These are phyloP conservation scores for Melieria crassipennis DNA, from an alignment of 2,888 invertebrate species.

Conservation along the genomic window DNA sequence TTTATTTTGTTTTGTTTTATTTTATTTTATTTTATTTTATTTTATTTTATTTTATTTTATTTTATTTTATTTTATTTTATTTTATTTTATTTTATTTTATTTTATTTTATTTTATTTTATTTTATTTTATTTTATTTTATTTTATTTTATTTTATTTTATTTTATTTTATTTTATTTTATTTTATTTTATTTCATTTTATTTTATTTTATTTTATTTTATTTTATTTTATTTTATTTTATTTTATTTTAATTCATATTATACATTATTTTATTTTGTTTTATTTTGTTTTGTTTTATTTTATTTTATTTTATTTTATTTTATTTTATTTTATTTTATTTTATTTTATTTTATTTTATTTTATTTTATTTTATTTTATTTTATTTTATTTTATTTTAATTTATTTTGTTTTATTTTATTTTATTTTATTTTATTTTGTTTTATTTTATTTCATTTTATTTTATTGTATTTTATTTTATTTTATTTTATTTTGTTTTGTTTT, in stretches of 20 bases:
- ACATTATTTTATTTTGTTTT: not conserved
- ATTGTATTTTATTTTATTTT: not conserved
- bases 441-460: not conserved
- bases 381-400: not conserved
- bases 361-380: not conserved
- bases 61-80: not conserved
- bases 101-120: too few relatives aligned
- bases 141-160: not conserved
- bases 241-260: too few relatives aligned
- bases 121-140: not conserved
- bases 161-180: not conserved
- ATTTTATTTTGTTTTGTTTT: not conserved
- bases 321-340: not conserved
- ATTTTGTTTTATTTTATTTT: not conserved
- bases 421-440: not conserved
- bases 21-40: too few relatives aligned
- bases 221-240: too few relatives aligned
- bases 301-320: not conserved
- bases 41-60: not conserved
- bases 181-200: too few relatives aligned
- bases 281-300: not conserved
- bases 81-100: too few relatives aligned
- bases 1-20: not conserved
- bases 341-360: not conserved
- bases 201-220: too few relatives aligned